Conservation (phyloP, 2,113 vertebrate species). For the Cyanoderma ruficeps region DNA sequence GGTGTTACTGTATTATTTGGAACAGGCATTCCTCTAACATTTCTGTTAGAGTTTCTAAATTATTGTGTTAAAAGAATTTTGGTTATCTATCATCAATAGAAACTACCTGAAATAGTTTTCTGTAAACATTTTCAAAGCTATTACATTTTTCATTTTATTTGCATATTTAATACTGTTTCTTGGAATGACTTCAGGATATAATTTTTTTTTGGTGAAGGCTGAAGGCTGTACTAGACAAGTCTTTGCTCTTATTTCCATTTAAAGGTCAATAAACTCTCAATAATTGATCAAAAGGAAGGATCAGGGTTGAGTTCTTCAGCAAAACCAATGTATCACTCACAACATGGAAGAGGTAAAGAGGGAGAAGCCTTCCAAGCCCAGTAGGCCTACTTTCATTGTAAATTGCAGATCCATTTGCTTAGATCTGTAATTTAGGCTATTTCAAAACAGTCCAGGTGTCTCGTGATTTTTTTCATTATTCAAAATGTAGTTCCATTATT, state of each 20-base stretch:
- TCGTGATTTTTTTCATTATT: not conserved
- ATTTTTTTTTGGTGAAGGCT: too few species aligned
- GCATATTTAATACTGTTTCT: not conserved
- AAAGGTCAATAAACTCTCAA: not conserved
- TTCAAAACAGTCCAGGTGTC: not conserved
- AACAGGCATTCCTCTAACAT: not conserved
- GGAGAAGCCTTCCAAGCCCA: not conserved
- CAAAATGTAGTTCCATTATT: not conserved
- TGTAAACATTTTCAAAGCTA: not conserved
- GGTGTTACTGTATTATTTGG: not conserved
- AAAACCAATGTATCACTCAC: not conserved
- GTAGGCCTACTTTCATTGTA: not conserved
- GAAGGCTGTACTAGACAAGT: not conserved
- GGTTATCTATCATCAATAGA: not conserved
- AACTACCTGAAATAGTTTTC: not conserved
- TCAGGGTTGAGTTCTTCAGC: not conserved
- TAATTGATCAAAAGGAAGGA: not conserved
- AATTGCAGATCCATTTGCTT: not conserved
- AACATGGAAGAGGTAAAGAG: not conserved
- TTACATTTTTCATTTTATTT: not conserved
- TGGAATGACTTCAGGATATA: not conserved
- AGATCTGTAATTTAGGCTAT: not conserved
- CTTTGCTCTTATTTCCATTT: not conserved
- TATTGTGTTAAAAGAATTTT: not conserved
- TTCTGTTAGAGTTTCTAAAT: not conserved